Conservation (phyloP, 2,888 invertebrate species). For the Troides oblongomaculatus region DNA sequence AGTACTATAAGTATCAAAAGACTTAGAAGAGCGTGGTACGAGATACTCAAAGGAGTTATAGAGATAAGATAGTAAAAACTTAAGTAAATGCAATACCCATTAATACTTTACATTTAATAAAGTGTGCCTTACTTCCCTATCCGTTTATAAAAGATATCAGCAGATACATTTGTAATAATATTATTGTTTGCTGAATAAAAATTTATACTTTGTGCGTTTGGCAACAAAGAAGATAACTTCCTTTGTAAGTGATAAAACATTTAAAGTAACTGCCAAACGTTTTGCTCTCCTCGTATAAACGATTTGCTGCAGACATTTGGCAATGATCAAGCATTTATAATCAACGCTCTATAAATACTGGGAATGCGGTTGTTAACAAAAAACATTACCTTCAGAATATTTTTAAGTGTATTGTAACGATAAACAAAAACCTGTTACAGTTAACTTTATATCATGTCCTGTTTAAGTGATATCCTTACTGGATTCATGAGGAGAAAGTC, state of each 20-base stretch:
- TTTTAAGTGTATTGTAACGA: neutral
- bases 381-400: neutral
- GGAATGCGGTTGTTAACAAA: slow-evolving; percentile 8
- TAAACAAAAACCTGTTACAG: neutral
- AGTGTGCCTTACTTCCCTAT: too few species aligned
- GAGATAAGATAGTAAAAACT: too few species aligned
- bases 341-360: slow-evolving; percentile 5
- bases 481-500: too few species aligned
- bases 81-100: too few species aligned
- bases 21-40: too few species aligned
- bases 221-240: neutral
- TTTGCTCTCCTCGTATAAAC: slow-evolving; percentile 16
- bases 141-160: neutral
- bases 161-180: too few species aligned
- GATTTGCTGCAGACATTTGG: slow-evolving; percentile 24
- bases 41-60: too few species aligned
- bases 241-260: slow-evolving; percentile 11
- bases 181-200: neutral
- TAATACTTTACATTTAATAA: too few species aligned
- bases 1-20: too few species aligned
- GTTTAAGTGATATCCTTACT: too few species aligned
- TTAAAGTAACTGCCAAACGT: slow-evolving; percentile 12
- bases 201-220: neutral
- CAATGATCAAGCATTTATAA: slow-evolving; percentile 14
- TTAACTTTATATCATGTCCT: too few species aligned